Base-by-base conservation (phyloP, 2,888 invertebrate genomes). In the Tridacna gigas region DNA sequence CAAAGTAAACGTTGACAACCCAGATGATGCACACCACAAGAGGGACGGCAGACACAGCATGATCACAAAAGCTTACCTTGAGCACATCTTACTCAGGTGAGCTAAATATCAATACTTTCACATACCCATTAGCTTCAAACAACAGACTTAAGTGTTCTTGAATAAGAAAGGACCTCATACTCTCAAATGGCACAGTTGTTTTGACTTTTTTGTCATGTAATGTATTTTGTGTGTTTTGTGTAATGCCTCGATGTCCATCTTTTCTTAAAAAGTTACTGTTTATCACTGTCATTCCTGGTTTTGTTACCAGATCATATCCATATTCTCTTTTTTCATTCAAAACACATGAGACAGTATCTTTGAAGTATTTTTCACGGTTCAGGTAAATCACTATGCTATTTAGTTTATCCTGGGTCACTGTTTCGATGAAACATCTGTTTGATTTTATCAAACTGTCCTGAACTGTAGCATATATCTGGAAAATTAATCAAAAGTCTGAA, bases 131-230 rank as follows among this genome's bases (percentile, higher is more conserved):
- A 25, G 51, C 51, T 51, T 73, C 26, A n/a, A 83, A 61, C 25
- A 83, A 66, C 15, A 66, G n/a, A 12, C 18, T 48, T 66, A 65
- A 13, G 48, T 79, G 79, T 51, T 83, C 79, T 51, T 77, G 76
- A 66, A 83, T 26, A 26, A 79, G 15, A 7, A 79, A 22, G 69
- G 83, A 83, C 56, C 83, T 71, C 51, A 83, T n/a, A n/a, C 25
- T 28, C 18, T 81, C 81, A 37, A 81, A 56, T 0, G 73, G 37
- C n/a, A 77, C 13, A 73, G 15, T 37, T 37, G 20, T 22, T 2
- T 2, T 26, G 60, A 20, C 28, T 12, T 51, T 51, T 37, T 0
- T n/a, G 7, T 37, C 61, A 71, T 22, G 48, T 3, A 0, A 51
- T 12, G 15, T 9, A 5, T 7, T 47, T 45, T 47, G 28, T 56